Percentiles rank a stretch among this genome's conserved stretches.
These are phyloP conservation scores for Tipula lateralis DNA, from an alignment of 2,888 invertebrate genomes.

Conservation along the genomic window DNA sequence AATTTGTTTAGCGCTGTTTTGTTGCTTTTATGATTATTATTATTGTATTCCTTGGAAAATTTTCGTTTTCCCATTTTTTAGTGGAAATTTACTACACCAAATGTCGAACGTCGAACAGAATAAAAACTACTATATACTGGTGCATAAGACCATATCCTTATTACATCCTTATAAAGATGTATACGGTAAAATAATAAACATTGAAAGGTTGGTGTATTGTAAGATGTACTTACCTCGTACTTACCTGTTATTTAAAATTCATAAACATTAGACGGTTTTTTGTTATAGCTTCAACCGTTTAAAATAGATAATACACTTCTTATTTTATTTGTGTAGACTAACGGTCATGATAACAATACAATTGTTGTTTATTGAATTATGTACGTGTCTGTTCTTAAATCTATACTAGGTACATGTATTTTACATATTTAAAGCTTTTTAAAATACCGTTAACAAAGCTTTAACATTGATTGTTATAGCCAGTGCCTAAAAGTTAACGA, in stretches of 20 bases:
- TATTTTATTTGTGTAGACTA: background rate
- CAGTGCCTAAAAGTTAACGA: too few species aligned
- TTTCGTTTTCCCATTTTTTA: background rate
- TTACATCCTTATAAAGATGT: background rate
- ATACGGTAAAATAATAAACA: background rate
- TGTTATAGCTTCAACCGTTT: background rate
- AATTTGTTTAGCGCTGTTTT: conserved; percentile 1
- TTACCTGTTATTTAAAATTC: conserved; percentile 24
- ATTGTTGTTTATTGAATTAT: background rate
- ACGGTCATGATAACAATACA: background rate
- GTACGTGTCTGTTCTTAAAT: too few species aligned
- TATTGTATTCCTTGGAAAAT: background rate
- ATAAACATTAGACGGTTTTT: background rate
- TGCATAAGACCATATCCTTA: background rate
- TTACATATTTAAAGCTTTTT: too few species aligned
- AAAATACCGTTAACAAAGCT: too few species aligned
- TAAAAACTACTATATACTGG: background rate
- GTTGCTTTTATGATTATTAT: background rate
- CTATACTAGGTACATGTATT: too few species aligned
- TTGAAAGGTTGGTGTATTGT: background rate
- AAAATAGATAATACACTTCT: background rate
- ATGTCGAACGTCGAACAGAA: background rate
- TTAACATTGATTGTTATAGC: too few species aligned
- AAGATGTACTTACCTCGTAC: background rate
- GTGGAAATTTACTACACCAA: background rate